Base-by-base conservation (phyloP, 2,888 invertebrate species). In the Lamellibrachia satsuma region DNA sequence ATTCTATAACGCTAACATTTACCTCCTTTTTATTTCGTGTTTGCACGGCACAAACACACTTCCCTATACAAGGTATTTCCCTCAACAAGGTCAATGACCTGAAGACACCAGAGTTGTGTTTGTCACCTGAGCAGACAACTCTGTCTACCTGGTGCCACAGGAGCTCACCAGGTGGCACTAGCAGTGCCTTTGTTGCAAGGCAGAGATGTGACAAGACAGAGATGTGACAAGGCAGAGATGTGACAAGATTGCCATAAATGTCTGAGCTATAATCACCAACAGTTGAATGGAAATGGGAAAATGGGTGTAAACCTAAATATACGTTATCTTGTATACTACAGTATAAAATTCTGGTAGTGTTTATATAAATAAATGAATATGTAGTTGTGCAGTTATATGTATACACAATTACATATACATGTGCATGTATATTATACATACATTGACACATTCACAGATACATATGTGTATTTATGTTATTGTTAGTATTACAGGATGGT, bases 101-200 rank as follows among this genome's bases (percentile, higher is more conserved):
- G 15, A n/a, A 75, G 75, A 75, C 75, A 75, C 75, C 75, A 22
- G 75, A 75, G 75, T 22, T 75, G 15, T 75, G 15, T 75, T 75
- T n/a, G n/a, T 75, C n/a, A 15, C 75, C 75, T 75, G 15, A 6
- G n/a, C 39, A 75, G 75, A 22, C 75, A 75, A 75, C 39, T 75
- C 75, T 75, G 75, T 75, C n/a, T 75, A 75, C 22, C 75, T 75
- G n/a, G 75, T 75, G 75, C n/a, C 75, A 75, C 75, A 75, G 75
- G 75, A 22, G 55, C 55, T 22, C 75, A 75, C 75, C 75, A 75
- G 75, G 22, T 75, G 75, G 75, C 75, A 75, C 75, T 22, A 75
- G 75, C 75, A 6, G 75, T 75, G 75, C 22, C 75, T 75, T 39
- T n/a, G 6, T 22, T 15, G n/a, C 6, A 75, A 6, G 75, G 4